Evolutionary conservation across 2,888 invertebrate genomes (phyloP), one percentile per base, ranked within the genome.

Genomic region (Luperina nickerlii): DNA sequence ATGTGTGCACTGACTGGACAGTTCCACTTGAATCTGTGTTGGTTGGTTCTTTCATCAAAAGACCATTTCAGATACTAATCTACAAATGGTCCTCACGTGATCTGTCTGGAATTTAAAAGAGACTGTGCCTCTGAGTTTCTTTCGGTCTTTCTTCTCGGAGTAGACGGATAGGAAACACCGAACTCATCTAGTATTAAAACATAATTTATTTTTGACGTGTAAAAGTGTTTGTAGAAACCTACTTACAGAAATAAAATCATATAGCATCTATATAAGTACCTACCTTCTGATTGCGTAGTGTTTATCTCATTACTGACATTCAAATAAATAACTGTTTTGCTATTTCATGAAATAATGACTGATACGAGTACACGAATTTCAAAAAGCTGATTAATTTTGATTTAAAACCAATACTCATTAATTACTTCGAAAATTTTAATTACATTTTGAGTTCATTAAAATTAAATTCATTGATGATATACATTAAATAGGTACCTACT

Each of bases 401-500:
- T 45, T 32, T 32, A 7, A 60, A 27, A 71, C 9, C 32, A 45
- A 45, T 27, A 42, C 70, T 70, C 9, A 42, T 27, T 42, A 72
- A 24, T 42, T 27, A 45, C 24, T n/a, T 45, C 8, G 18, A 45
- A 45, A 32, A 11, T 45, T 45, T 62, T 38, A 20, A 63, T 48
- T 74, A 73, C 5, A 62, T 73, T 32, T 73, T 20, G n/a, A 76
- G 3, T 48, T 62, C 0, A 76, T 51, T 76, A 27, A 42, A 74
- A 27, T 74, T 5, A 38, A 51, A 38, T 3, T n/a, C 9, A 27
- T 27, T 27, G 20, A 42, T 51, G 8, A 20, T 57, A 18, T 38
- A 38, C n/a, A 32, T 51, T 9, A 8, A 2, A 20, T 15, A 51
- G 8, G 15, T 38, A 18, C 3, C 0, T 32, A 24, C n/a, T 32